Evolutionary conservation across 2,888 invertebrate species (phyloP).

Genomic region (Melanargia galathea): DNA sequence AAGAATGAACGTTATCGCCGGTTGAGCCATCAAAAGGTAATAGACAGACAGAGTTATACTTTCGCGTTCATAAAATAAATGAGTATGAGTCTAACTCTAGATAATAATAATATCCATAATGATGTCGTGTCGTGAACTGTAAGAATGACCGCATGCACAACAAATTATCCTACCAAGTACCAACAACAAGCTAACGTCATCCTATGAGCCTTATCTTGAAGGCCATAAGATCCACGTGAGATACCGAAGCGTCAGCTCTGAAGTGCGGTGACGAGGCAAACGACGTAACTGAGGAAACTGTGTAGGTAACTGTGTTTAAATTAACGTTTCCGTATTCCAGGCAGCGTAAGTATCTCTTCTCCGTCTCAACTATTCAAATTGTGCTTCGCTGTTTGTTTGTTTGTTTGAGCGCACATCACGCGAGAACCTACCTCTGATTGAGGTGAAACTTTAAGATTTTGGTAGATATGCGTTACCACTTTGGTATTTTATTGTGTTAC

Average conservation of each 20-base stretch:
- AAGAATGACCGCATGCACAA: conserved; percentile 10
- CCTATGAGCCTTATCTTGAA: conserved; percentile 23
- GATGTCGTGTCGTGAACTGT: conserved; percentile 14
- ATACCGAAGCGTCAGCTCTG: conserved; percentile 6
- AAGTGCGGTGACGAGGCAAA: conserved; percentile 20
- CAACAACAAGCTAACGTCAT: not conserved
- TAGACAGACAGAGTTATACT: too few relatives aligned
- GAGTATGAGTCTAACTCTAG: too few relatives aligned
- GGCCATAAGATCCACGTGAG: conserved; percentile 23
- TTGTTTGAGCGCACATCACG: not conserved
- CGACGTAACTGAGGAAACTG: conserved; percentile 29
- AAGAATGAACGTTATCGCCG: too few relatives aligned
- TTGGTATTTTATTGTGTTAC: too few relatives aligned
- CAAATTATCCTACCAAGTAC: conserved; percentile 10
- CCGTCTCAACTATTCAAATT: not conserved
- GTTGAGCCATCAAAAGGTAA: too few relatives aligned
- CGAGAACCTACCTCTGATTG: too few relatives aligned
- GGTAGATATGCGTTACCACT: too few relatives aligned
- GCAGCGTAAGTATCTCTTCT: not conserved
- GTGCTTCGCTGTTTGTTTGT: not conserved
- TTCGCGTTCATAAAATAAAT: too few relatives aligned
- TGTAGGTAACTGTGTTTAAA: conserved; percentile 25
- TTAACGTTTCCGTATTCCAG: conserved; percentile 20
- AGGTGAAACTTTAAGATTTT: too few relatives aligned
- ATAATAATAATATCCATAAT: too few relatives aligned